Conservation (phyloP, 2,888 invertebrate species). For the Lasioglossum figueresi region DNA sequence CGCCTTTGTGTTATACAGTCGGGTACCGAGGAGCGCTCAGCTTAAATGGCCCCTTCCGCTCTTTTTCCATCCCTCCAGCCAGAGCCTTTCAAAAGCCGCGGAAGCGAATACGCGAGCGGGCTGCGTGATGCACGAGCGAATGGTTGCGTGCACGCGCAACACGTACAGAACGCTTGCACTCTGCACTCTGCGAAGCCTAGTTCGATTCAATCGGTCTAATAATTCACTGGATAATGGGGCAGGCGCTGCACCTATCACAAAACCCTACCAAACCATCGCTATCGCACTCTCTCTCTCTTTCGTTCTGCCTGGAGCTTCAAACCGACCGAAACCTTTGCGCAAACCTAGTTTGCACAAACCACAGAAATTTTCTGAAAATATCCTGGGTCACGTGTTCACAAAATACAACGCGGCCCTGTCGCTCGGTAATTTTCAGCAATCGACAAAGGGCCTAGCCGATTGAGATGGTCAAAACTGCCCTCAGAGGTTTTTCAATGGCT, state of each 20-base stretch:
- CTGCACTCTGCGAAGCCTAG: slow-evolving; percentile 36
- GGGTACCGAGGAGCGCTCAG: slow-evolving; percentile 61
- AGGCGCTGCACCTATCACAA: neutral
- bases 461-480: too few species aligned
- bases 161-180: slow-evolving; percentile 34
- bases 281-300: neutral
- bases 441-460: too few species aligned
- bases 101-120: slow-evolving; percentile 50
- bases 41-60: slow-evolving; percentile 71
- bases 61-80: slow-evolving; percentile 53
- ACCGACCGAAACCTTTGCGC: neutral
- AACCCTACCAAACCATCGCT: neutral
- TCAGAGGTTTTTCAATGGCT: too few species aligned
- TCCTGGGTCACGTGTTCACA: too few species aligned
- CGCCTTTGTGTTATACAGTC: slow-evolving; percentile 67
- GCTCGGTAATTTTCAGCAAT: too few species aligned
- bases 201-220: slow-evolving; percentile 16
- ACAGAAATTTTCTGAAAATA: too few species aligned
- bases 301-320: neutral
- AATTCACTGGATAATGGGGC: neutral
- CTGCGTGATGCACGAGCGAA: slow-evolving; percentile 53
- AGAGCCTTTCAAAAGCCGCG: slow-evolving; percentile 65
- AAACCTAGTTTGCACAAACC: neutral
- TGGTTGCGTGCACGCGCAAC: slow-evolving; percentile 48
- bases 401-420: too few species aligned